Conservation (phyloP, 2,888 invertebrate genomes). For the Rhagonycha lutea region DNA sequence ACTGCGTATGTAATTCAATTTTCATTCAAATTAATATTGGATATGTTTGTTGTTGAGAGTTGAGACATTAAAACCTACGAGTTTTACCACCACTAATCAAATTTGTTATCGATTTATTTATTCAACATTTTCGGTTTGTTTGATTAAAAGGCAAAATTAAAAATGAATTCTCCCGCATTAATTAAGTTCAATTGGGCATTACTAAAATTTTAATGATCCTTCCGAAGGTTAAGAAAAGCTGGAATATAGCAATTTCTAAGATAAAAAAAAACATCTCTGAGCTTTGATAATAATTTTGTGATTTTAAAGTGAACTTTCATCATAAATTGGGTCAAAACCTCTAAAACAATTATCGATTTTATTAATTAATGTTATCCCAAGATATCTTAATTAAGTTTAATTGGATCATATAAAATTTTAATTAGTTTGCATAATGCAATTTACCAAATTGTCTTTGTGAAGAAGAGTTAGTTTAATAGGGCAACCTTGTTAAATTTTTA, state of each 20-base stretch:
- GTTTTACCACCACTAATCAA: not conserved
- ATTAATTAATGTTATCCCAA: not conserved
- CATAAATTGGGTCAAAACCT: not conserved
- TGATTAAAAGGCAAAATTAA: not conserved
- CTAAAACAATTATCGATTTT: not conserved
- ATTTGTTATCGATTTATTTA: not conserved
- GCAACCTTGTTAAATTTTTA: not conserved
- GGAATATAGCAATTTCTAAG: not conserved
- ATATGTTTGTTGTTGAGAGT: not conserved
- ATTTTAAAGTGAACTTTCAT: not conserved
- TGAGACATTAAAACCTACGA: not conserved
- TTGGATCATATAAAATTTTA: not conserved
- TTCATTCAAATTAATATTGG: not conserved
- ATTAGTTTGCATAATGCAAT: not conserved
- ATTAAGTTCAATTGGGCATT: not conserved
- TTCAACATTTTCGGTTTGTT: not conserved
- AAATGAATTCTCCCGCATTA: not conserved
- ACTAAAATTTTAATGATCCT: not conserved
- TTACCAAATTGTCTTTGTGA: not conserved
- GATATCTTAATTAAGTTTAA: not conserved
- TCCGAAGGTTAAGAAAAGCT: too few relatives aligned
- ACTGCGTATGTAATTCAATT: not conserved
- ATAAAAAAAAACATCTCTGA: not conserved
- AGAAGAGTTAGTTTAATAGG: not conserved
- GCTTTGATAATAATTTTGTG: not conserved